These are phyloP conservation scores for Eublepharis macularius DNA, from an alignment of 2,113 vertebrate genomes.

Conservation along the genomic window DNA sequence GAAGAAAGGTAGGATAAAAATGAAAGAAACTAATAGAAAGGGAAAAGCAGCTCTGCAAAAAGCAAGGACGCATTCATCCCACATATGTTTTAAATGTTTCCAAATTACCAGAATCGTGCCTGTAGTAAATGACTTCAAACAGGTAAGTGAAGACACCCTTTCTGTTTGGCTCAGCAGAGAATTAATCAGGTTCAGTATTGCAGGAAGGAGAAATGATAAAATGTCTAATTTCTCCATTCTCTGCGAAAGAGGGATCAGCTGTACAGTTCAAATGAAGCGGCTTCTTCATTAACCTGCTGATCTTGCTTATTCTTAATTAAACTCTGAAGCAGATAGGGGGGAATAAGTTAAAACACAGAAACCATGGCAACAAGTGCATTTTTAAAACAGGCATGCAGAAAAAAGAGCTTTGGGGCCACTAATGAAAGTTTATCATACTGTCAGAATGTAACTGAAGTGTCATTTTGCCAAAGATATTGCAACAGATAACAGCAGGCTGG, in stretches of 20 bases:
- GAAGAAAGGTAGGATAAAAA: too few species aligned
- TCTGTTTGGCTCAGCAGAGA: not conserved
- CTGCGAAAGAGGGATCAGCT: conserved; percentile 3
- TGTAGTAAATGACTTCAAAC: not conserved
- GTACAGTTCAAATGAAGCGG: conserved; percentile 19
- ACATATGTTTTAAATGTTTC: not conserved
- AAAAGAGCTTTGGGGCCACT: not conserved
- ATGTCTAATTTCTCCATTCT: not conserved
- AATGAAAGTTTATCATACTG: conserved; percentile 19
- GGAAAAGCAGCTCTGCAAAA: not conserved
- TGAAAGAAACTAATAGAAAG: not conserved
- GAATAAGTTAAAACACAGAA: not conserved
- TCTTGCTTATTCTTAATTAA: conserved; percentile 32
- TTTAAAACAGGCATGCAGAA: conserved; percentile 17
- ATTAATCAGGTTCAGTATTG: not conserved
- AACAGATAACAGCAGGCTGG: not conserved
- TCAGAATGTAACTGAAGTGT: not conserved
- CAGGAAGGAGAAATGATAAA: not conserved
- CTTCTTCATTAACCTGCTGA: conserved; percentile 33
- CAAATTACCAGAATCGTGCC: not conserved
- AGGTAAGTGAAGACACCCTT: not conserved
- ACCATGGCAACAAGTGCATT: not conserved
- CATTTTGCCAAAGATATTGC: not conserved
- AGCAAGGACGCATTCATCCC: not conserved
- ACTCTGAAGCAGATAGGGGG: conserved; percentile 17